Percentiles rank a stretch among this genome's conserved stretches.
Evolutionary conservation across 1,140 invertebrate genomes (phyloP).

Genomic region (Orchesella cincta): DNA sequence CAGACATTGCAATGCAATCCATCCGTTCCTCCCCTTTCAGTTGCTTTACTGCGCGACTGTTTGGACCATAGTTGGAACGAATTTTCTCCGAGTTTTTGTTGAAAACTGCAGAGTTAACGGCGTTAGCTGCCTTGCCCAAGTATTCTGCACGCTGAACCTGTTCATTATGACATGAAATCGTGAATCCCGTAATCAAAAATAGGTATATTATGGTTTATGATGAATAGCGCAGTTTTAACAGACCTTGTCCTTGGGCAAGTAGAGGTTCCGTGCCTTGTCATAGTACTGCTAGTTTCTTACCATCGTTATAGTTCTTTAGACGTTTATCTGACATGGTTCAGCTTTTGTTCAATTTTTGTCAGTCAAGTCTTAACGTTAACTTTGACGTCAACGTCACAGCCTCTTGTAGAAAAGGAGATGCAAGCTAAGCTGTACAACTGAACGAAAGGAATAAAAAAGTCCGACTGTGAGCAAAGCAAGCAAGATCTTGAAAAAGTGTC

Average conservation of each 20-base stretch:
- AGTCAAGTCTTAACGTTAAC: no score
- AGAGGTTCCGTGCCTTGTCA: neutral
- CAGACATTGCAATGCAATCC: conserved; percentile 8
- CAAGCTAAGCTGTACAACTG: no score
- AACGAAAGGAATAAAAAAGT: no score
- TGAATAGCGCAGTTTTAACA: neutral
- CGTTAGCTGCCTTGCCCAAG: neutral
- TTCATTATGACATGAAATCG: neutral
- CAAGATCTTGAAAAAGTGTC: no score
- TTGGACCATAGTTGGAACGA: neutral
- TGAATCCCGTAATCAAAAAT: neutral
- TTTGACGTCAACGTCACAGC: no score
- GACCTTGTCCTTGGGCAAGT: neutral
- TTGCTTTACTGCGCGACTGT: neutral
- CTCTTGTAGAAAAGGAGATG: no score
- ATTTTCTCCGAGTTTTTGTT: neutral
- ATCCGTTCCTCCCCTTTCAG: neutral
- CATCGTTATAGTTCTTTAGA: no score
- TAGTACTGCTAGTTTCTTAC: neutral
- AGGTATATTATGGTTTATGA: neutral
- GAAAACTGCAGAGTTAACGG: neutral
- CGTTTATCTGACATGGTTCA: no score
- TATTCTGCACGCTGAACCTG: neutral
- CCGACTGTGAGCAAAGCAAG: no score
- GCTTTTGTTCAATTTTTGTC: no score